phyloP scores from a whole-genome alignment of 2,113 vertebrate species.

The Eira barbara region DNA sequence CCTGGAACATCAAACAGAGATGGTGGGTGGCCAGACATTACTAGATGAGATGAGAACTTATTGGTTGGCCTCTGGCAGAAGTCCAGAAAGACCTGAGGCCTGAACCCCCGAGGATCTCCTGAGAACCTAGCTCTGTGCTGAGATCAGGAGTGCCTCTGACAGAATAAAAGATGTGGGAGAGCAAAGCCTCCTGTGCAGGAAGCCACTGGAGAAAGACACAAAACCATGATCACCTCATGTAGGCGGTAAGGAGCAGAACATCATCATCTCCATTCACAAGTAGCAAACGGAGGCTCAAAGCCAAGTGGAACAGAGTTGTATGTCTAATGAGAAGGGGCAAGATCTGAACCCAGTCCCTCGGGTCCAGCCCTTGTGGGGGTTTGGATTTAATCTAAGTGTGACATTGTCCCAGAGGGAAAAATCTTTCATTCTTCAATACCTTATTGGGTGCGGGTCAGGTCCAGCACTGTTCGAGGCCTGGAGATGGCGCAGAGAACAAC shows the following conservation, averaged over 20 bases:
- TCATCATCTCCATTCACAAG: background rate
- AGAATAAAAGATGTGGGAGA: background rate
- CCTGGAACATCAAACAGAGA: constrained; percentile 40
- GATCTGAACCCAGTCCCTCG: background rate
- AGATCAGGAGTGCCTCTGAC: background rate
- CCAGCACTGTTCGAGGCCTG: no score
- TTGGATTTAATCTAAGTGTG: background rate
- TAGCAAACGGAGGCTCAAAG: background rate
- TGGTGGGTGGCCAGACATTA: background rate
- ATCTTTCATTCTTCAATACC: background rate
- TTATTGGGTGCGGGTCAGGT: background rate
- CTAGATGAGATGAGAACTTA: background rate
- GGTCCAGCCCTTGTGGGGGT: background rate
- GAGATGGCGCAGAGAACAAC: background rate
- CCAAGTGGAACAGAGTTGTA: background rate
- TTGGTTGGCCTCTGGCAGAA: background rate
- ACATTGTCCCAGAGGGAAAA: background rate
- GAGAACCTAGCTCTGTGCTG: background rate
- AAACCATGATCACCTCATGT: background rate
- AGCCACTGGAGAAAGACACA: background rate
- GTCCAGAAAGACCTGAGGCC: background rate
- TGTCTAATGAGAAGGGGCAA: background rate
- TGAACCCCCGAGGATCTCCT: background rate
- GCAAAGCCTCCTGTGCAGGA: background rate
- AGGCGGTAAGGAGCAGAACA: background rate